Conservation (phyloP, 37 sponge, comb jelly and placozoan genomes). For the Corticium candelabrum region DNA sequence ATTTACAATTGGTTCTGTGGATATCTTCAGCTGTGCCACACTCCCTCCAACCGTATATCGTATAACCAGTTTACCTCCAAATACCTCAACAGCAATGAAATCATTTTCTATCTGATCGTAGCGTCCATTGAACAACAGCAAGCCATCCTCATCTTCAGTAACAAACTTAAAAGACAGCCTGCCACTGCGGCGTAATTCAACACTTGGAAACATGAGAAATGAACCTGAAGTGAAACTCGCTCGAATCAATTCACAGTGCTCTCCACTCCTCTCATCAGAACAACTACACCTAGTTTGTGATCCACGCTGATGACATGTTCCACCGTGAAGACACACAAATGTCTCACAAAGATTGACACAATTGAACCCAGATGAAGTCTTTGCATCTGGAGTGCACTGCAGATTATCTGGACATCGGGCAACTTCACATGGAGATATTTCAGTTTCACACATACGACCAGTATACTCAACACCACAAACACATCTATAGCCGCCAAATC, state of each 20-base stretch:
- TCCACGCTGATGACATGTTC: neutral
- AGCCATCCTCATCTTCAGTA: neutral
- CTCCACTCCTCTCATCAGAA: neutral
- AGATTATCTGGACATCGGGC: neutral
- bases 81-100: neutral
- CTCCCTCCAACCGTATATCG: neutral
- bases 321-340: neutral
- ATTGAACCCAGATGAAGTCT: too few relatives aligned
- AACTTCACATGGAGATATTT: neutral
- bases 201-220: neutral
- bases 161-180: neutral
- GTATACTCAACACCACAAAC: neutral
- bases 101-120: neutral
- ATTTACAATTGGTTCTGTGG: neutral
- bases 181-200: neutral
- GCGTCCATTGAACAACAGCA: neutral
- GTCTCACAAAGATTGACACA: neutral
- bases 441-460: neutral
- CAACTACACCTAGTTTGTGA: neutral
- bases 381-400: too few relatives aligned
- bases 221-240: neutral
- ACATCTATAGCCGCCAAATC: neutral
- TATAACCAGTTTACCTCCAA: neutral
- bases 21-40: neutral
- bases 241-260: neutral